Base-by-base conservation (phyloP, 2,797 vertebrate species). In the Siniperca undulata region DNA sequence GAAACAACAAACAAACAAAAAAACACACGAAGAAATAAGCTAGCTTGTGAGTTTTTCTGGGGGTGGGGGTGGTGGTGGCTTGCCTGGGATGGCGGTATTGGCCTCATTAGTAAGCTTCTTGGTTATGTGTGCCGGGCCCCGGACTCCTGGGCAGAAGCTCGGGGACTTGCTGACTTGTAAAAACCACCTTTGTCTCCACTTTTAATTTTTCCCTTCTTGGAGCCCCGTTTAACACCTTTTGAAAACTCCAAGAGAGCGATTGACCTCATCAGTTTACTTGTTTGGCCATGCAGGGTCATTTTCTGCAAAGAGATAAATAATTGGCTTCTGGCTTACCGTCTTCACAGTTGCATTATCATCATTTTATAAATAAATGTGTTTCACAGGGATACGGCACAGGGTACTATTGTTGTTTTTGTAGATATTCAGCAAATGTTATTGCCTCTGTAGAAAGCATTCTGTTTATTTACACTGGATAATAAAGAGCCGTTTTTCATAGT, bases 131-230 rank as follows among this genome's bases (percentile, higher is more conserved):
- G 60, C 24, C 0, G 46, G 64, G 85, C 80, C 77, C 69, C 7
- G 2, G 87, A 89, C 82, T 89, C 78, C 70, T 62, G 66, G 74
- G 81, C 80, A 68, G 76, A 86, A 86, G 92, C 91, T 88, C 3
- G 13, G 92, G 90, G 93, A 91, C 89, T 91, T 95, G 93, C 94
- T 95, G 94, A 95, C 93, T 93, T 78, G 66, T 85, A 55, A 82
- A 92, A 91, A 89, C 80, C 8, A 85, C 80, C 68, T 92, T 86
- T 90, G 56, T 74, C 46, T 61, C 80, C 68, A 66, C 81, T 83
- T 84, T 87, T 86, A 56, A 86, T 74, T 88, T 84, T 61, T 78
- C 61, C 36, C 48, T 70, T 68, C 81, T 83, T 24, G 2, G 40
- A 79, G 77, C 86, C 68, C 30, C 7, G 40, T 87, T 86, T 88